Evolutionary conservation across 2,888 invertebrate genomes (phyloP).

Genomic region (Bruchidius siliquastri): DNA sequence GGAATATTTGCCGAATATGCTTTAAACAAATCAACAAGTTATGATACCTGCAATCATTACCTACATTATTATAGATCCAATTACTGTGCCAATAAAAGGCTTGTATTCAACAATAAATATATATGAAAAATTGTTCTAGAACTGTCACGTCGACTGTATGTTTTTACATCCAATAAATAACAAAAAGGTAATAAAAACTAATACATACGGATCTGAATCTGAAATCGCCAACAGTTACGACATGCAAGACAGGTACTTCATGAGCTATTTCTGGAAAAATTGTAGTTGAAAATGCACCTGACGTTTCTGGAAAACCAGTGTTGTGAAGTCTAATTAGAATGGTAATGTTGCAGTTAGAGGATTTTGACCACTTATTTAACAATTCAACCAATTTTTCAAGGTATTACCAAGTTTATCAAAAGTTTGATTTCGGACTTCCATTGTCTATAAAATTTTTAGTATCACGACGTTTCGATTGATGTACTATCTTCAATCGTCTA

Average conservation of each 20-base stretch:
- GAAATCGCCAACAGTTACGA: neutral
- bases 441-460: too few relatives aligned
- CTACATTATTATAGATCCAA: neutral
- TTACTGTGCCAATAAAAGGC: neutral
- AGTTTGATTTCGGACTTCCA: too few relatives aligned
- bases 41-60: neutral
- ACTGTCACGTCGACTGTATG: neutral
- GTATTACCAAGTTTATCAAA: too few relatives aligned
- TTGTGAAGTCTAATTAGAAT: too few relatives aligned
- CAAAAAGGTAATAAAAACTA: neutral
- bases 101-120: neutral
- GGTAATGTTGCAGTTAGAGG: too few relatives aligned
- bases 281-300: neutral
- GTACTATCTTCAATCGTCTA: too few relatives aligned
- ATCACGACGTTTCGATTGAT: too few relatives aligned
- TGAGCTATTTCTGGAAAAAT: neutral
- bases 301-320: neutral
- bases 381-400: too few relatives aligned
- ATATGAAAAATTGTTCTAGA: neutral
- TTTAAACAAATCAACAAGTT: neutral
- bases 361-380: too few relatives aligned
- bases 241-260: neutral
- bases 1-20: neutral
- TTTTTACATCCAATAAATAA: neutral
- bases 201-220: neutral